phyloP scores from a whole-genome alignment of 2,797 vertebrate species.

The Rhinoraja longicauda region DNA sequence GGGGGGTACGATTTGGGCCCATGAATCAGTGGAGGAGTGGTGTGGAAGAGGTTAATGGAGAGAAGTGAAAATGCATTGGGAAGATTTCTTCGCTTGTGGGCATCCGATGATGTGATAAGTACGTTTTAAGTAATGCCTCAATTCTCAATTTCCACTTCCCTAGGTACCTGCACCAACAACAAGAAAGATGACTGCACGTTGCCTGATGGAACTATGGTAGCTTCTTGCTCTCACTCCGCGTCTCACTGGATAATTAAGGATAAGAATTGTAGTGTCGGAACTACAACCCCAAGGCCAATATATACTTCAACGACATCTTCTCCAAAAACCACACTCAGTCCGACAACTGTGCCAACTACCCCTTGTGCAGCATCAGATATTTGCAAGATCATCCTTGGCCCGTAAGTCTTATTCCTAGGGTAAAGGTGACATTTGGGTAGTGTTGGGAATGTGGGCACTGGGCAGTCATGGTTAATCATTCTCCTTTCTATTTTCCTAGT shows the following conservation, averaged over 20 bases:
- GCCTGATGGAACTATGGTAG: conserved; percentile 50
- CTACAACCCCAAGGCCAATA: conserved; percentile 35
- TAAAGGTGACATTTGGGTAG: neutral
- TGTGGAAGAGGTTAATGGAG: too few species aligned
- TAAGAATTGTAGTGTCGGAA: conserved; percentile 39
- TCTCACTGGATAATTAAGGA: conserved; percentile 53
- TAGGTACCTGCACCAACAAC: conserved; percentile 62
- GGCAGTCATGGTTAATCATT: neutral
- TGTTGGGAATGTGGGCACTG: neutral
- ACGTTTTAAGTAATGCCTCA: neutral
- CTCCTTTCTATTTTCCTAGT: neutral
- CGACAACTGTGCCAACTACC: conserved; percentile 32
- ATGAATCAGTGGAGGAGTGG: too few species aligned
- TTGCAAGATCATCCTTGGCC: conserved; percentile 57
- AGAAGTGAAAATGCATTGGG: neutral
- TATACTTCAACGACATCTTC: neutral
- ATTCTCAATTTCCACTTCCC: neutral
- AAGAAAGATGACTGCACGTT: conserved; percentile 59
- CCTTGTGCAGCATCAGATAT: conserved; percentile 18
- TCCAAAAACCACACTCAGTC: conserved; percentile 28
- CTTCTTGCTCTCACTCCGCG: conserved; percentile 59
- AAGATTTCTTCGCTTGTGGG: neutral
- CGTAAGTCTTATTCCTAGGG: conserved; percentile 51
- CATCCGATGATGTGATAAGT: neutral
- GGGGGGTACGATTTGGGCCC: too few species aligned